Conservation (phyloP, 2,888 invertebrate species). For the Caenorhabditis doughertyi region DNA sequence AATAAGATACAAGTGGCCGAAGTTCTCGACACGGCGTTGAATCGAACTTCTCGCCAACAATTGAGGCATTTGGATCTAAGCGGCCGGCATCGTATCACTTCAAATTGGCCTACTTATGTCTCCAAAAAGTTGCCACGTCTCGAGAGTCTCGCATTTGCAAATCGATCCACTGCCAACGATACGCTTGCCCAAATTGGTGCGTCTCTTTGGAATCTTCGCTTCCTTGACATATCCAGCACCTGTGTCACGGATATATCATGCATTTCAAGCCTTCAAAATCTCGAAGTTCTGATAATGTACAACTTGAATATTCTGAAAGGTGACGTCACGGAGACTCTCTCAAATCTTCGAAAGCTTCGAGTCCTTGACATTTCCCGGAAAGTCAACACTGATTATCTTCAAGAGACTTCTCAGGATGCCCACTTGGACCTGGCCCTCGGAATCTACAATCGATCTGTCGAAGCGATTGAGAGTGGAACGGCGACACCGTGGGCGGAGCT, state of each 20-base stretch:
- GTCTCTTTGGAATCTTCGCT: slow-evolving; percentile 45
- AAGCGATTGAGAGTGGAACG: slow-evolving; percentile 47
- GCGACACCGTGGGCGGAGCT: slow-evolving; percentile 69
- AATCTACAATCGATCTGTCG: slow-evolving; percentile 62
- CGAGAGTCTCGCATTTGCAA: slow-evolving; percentile 60
- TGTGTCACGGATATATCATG: slow-evolving; percentile 69
- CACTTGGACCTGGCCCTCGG: slow-evolving; percentile 64
- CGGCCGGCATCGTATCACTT: slow-evolving; percentile 48
- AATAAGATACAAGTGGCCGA: slow-evolving; percentile 63
- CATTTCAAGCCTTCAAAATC: slow-evolving; percentile 52
- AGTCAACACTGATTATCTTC: slow-evolving; percentile 60
- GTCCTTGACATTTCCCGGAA: slow-evolving; percentile 71
- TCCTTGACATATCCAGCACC: slow-evolving; percentile 70
- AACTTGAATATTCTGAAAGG: slow-evolving; percentile 67
- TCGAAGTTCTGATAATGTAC: slow-evolving; percentile 72
- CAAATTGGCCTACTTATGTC: slow-evolving; percentile 51
- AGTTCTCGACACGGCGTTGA: slow-evolving; percentile 45
- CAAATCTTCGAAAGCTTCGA: slow-evolving; percentile 59
- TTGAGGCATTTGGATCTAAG: slow-evolving; percentile 58
- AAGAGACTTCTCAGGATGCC: slow-evolving; percentile 67
- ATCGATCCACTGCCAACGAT: slow-evolving; percentile 57
- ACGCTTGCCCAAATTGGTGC: slow-evolving; percentile 52
- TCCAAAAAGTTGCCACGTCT: slow-evolving; percentile 51
- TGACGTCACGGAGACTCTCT: slow-evolving; percentile 59
- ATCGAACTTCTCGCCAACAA: slow-evolving; percentile 32